Evolutionary conservation across 1,140 invertebrate genomes (phyloP).

Genomic region (Diploscapter pachys): DNA sequence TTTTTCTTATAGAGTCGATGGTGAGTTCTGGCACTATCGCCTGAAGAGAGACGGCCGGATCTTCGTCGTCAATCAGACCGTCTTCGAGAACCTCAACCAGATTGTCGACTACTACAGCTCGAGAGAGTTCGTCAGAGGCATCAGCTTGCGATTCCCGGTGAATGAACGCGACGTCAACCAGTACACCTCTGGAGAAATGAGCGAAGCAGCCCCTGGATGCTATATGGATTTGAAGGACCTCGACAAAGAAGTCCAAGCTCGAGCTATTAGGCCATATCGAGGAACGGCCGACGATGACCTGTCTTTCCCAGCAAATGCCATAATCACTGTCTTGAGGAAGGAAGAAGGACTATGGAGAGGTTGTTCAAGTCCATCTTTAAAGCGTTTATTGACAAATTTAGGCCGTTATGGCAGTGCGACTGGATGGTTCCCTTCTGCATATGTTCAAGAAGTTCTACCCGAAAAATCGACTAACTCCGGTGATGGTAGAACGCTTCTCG

Average conservation of each 20-base stretch:
- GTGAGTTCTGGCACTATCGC: conserved; percentile 55
- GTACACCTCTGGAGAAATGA: conserved; percentile 32
- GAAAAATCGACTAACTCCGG: conserved; percentile 5
- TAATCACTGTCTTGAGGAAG: conserved; percentile 47
- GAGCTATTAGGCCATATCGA: conserved; percentile 44
- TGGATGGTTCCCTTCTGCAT: conserved; percentile 57
- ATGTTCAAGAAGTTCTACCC: conserved; percentile 44
- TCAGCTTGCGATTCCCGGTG: conserved; percentile 50
- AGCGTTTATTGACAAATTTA: too few species aligned
- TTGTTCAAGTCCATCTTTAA: too few species aligned
- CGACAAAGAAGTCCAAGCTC: conserved; percentile 49
- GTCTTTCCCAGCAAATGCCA: conserved; percentile 46
- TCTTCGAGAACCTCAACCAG: conserved; percentile 58
- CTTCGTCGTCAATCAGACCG: conserved; percentile 56
- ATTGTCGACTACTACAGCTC: conserved; percentile 53
- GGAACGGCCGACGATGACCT: conserved; percentile 42
- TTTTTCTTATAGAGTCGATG: conserved; percentile 46
- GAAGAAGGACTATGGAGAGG: conserved; percentile 53
- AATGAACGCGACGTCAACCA: conserved; percentile 51
- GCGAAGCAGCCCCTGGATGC: conserved; percentile 39
- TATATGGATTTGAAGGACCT: conserved; percentile 56
- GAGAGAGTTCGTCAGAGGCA: conserved; percentile 52
- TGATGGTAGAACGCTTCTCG: neutral
- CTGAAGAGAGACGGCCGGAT: conserved; percentile 57
- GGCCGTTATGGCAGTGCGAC: conserved; percentile 34